These are phyloP conservation scores for Lacerta bilineata DNA, from an alignment of 2,797 vertebrate species.

Conservation along the genomic window DNA sequence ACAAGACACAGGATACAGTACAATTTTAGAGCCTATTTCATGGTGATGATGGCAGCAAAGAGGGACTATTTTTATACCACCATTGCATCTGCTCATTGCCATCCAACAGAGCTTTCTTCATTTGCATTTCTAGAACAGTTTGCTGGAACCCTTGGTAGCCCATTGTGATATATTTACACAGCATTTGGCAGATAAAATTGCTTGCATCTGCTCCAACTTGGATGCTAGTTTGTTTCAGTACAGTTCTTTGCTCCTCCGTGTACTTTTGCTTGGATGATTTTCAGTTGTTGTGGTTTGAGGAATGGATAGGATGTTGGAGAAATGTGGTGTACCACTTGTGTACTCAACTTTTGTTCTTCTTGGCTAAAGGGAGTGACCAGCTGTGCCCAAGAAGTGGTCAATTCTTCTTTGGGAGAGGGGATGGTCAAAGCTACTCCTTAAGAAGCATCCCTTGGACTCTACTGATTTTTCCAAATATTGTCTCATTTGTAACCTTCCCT, in stretches of 20 bases:
- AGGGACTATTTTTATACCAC: too few species aligned
- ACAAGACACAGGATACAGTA: too few species aligned
- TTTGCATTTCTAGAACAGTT: not conserved
- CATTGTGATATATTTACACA: not conserved
- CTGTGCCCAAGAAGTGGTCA: not conserved
- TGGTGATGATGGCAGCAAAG: too few species aligned
- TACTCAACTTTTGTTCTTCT: not conserved
- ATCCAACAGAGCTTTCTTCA: not conserved
- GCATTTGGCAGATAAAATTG: not conserved
- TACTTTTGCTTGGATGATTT: not conserved
- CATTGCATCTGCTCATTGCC: not conserved
- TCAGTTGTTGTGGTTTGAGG: not conserved
- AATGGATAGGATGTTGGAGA: not conserved
- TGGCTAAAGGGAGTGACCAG: not conserved
- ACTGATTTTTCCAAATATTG: not conserved
- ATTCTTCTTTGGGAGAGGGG: not conserved
- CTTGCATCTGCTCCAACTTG: not conserved
- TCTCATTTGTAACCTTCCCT: not conserved
- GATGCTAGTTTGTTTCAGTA: not conserved
- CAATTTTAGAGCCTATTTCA: too few species aligned
- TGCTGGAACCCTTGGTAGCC: not conserved
- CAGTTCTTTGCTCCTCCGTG: not conserved
- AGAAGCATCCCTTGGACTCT: not conserved
- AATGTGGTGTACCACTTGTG: too few species aligned
- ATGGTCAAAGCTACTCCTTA: not conserved